Conservation (phyloP, 2,888 invertebrate genomes). For the Alsophila aescularia region DNA sequence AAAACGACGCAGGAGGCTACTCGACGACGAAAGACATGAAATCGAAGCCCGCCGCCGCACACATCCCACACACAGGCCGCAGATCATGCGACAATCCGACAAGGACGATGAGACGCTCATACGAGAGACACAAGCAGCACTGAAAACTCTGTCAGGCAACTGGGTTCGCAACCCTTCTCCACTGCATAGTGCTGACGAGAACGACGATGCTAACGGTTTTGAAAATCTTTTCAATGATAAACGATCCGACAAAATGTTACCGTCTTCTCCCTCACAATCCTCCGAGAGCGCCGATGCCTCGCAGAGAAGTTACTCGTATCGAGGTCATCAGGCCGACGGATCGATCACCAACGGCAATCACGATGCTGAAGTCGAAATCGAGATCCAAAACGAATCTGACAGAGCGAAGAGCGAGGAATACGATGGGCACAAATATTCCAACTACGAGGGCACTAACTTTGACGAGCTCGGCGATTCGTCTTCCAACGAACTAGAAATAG, state of each 20-base stretch:
- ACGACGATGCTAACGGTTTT: conserved; percentile 91
- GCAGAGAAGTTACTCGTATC: conserved; percentile 86
- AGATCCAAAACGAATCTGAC: conserved; percentile 52
- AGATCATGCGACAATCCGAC: conserved; percentile 61
- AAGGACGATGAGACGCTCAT: conserved; percentile 93
- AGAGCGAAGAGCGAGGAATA: conserved; percentile 71
- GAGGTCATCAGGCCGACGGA: conserved; percentile 52
- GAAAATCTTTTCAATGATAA: conserved; percentile 94
- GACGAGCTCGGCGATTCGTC: conserved; percentile 91
- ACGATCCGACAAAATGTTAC: conserved; percentile 87
- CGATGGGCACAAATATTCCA: conserved; percentile 78
- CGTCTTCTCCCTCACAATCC: conserved; percentile 86
- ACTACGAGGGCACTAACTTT: conserved; percentile 90
- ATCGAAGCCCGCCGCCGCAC: conserved; percentile 57
- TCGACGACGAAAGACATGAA: conserved; percentile 73
- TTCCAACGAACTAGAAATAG: conserved; percentile 91
- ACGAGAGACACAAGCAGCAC: conserved; percentile 93
- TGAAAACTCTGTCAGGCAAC: conserved; percentile 94
- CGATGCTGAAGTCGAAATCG: conserved; percentile 52
- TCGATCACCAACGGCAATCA: conserved; percentile 55
- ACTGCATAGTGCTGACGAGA: conserved; percentile 86
- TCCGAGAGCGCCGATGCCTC: conserved; percentile 86
- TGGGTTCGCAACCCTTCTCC: conserved; percentile 90
- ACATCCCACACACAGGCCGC: conserved; percentile 64
- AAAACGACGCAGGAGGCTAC: conserved; percentile 76